A percentile compares a stretch with the other conserved stretches of the same genome.
phyloP scores from a whole-genome alignment of 1,140 invertebrate species.

The Papilio dardanus region DNA sequence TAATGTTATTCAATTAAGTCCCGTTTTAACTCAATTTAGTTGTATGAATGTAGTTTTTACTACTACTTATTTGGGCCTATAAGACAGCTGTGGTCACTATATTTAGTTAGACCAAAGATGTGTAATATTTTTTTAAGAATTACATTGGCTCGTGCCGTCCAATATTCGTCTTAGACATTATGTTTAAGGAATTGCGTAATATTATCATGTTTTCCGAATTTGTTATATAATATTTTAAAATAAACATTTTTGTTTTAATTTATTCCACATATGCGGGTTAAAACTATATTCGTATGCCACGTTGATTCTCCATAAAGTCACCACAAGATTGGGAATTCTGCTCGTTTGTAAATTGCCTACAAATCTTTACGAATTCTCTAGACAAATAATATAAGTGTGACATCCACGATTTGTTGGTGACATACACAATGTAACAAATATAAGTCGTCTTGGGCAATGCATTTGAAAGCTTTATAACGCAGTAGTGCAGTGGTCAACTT shows the following conservation, averaged over 20 bases:
- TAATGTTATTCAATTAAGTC: neutral
- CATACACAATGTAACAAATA: constrained; percentile 19
- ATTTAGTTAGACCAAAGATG: neutral
- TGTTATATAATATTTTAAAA: neutral
- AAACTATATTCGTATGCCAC: neutral
- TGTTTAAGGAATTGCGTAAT: constrained; percentile 2
- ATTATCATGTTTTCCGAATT: neutral
- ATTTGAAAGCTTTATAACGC: constrained; percentile 42
- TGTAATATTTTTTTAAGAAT: neutral
- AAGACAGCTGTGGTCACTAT: neutral
- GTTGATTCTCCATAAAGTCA: neutral
- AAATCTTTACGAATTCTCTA: neutral
- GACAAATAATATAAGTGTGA: neutral
- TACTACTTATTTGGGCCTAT: neutral
- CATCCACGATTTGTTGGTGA: neutral
- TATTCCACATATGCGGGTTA: neutral
- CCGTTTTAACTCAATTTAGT: neutral
- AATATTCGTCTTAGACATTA: neutral
- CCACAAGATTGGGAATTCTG: neutral
- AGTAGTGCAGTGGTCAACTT: constrained; percentile 46
- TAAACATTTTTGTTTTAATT: neutral
- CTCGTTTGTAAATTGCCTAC: neutral
- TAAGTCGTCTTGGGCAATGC: constrained; percentile 6
- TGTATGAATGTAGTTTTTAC: neutral
- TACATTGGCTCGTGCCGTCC: neutral